phyloP scores from a whole-genome alignment of 2,797 vertebrate species.

The Danio albolineatus region DNA sequence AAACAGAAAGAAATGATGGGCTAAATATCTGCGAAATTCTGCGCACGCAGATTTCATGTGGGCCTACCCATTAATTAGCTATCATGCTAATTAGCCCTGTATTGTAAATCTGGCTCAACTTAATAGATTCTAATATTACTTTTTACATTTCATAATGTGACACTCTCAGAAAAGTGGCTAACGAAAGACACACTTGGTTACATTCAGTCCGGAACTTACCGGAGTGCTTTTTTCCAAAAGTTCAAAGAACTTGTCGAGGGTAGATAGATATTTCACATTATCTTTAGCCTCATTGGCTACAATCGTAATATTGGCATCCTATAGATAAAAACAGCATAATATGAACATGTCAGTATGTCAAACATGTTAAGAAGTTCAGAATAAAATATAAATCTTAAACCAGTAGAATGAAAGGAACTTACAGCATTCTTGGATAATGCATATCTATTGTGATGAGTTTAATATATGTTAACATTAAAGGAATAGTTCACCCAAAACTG shows the following conservation, averaged over 20 bases:
- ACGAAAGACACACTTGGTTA: neutral
- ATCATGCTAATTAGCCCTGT: too few relatives aligned
- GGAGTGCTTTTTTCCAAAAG: conserved; percentile 78
- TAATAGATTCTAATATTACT: too few relatives aligned
- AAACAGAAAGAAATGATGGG: too few relatives aligned
- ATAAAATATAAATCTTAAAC: neutral
- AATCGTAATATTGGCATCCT: conserved; percentile 81
- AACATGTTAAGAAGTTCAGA: neutral
- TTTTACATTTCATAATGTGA: neutral
- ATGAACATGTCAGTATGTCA: neutral
- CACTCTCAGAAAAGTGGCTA: neutral
- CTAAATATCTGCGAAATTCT: too few relatives aligned
- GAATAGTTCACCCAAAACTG: too few relatives aligned
- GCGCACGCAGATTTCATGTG: too few relatives aligned
- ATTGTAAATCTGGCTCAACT: too few relatives aligned
- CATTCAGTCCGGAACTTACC: conserved; percentile 68
- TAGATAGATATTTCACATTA: conserved; percentile 84
- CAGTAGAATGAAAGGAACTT: neutral
- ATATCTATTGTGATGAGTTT: neutral
- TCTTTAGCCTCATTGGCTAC: conserved; percentile 87
- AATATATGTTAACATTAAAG: neutral
- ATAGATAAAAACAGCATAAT: conserved; percentile 5
- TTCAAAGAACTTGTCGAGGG: conserved; percentile 81
- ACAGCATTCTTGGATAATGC: neutral
- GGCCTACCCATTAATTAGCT: too few relatives aligned